phyloP scores from a whole-genome alignment of 2,888 invertebrate species.

The Aspidiotus rigidus region DNA sequence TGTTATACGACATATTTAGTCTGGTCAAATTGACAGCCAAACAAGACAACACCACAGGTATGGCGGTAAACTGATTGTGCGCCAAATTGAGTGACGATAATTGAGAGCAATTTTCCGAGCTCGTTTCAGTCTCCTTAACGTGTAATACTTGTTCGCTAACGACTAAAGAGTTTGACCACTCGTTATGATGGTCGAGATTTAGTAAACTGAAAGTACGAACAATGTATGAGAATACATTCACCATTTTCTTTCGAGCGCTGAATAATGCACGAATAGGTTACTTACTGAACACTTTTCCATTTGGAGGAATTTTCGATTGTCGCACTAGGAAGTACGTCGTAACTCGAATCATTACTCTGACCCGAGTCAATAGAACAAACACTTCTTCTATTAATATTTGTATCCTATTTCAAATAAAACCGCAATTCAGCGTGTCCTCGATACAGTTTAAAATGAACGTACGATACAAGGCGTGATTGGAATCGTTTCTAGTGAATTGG shows the following conservation, averaged over 20 bases:
- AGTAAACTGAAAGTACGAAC: conserved; percentile 41
- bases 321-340: conserved; percentile 30
- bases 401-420: conserved; percentile 27
- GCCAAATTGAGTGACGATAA: conserved; percentile 73
- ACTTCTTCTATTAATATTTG: conserved; percentile 36
- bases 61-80: conserved; percentile 78
- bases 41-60: conserved; percentile 84
- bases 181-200: conserved; percentile 63
- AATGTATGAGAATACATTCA: not conserved
- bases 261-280: not conserved
- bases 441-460: not conserved
- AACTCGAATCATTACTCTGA: conserved; percentile 41
- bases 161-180: conserved; percentile 59
- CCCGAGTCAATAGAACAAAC: conserved; percentile 41
- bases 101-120: conserved; percentile 49
- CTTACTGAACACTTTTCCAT: conserved; percentile 20
- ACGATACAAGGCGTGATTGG: conserved; percentile 34
- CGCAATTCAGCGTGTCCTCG: not conserved
- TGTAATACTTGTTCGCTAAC: conserved; percentile 57
- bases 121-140: conserved; percentile 47
- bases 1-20: conserved; percentile 86
- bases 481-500: no score
- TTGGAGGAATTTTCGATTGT: conserved; percentile 32
- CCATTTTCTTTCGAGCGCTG: not conserved
- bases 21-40: conserved; percentile 75